These are phyloP conservation scores for Oreotrochilus melanogaster DNA, from an alignment of 2,113 vertebrate species.

Conservation along the genomic window DNA sequence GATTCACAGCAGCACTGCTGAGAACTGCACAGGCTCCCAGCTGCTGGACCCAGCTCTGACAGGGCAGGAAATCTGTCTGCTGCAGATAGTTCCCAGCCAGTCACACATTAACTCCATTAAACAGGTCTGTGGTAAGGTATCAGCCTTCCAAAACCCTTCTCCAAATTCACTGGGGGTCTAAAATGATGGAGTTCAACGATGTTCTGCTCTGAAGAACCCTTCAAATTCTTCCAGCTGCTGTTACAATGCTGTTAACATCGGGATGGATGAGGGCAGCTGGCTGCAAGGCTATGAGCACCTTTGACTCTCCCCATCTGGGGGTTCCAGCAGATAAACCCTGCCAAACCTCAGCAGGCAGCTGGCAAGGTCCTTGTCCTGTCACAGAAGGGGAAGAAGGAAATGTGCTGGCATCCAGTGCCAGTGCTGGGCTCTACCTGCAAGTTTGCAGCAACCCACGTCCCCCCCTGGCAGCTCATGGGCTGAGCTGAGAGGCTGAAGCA, in stretches of 20 bases:
- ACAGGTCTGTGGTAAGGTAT: not conserved
- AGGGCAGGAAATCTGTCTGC: not conserved
- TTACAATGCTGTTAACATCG: conserved; percentile 16
- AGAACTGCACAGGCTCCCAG: not conserved
- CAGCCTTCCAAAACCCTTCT: not conserved
- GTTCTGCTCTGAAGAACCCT: not conserved
- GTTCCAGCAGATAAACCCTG: accelerated
- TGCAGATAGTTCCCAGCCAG: not conserved
- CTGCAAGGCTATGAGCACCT: not conserved
- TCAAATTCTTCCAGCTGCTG: not conserved
- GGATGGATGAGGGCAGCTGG: not conserved
- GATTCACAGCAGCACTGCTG: not conserved
- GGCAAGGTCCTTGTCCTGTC: not conserved
- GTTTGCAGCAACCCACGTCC: not conserved
- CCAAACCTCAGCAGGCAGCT: not conserved
- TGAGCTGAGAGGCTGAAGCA: not conserved
- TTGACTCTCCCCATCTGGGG: not conserved
- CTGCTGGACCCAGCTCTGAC: not conserved
- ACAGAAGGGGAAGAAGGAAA: not conserved
- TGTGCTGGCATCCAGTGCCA: not conserved
- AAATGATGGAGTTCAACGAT: accelerated
- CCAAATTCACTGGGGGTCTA: not conserved
- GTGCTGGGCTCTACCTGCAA: not conserved
- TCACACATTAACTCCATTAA: conserved; percentile 47
- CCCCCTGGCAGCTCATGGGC: not conserved